phyloP scores from a whole-genome alignment of 2,888 invertebrate species.

The Ethmia dodecea region DNA sequence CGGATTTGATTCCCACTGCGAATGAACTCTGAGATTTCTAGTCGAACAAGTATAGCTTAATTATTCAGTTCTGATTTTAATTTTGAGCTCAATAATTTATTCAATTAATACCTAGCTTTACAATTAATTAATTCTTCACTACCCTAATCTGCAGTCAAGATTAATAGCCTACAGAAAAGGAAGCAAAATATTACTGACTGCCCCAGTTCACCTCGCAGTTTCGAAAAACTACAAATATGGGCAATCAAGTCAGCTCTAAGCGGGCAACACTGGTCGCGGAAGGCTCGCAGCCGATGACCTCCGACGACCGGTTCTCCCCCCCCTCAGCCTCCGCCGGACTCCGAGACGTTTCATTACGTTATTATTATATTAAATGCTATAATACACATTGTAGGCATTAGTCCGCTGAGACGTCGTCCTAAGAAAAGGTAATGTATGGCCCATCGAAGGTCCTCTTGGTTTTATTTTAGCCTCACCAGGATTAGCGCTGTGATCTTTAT shows the following conservation, averaged over 20 bases:
- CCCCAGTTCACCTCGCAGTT: conserved; percentile 42
- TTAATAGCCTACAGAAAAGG: too few relatives aligned
- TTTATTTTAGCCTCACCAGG: conserved; percentile 39
- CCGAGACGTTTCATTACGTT: conserved; percentile 76
- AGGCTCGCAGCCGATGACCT: conserved; percentile 76
- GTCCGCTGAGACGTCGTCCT: conserved; percentile 55
- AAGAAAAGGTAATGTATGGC: conserved; percentile 59
- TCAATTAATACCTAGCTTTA: too few relatives aligned
- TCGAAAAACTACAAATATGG: conserved; percentile 53
- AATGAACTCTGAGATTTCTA: too few relatives aligned
- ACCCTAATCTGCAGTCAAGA: too few relatives aligned
- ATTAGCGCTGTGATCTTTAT: conserved; percentile 56
- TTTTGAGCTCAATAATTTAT: too few relatives aligned
- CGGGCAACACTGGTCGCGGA: conserved; percentile 70
- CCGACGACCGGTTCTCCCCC: conserved; percentile 65
- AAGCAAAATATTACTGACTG: conserved; percentile 37
- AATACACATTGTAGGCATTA: conserved; percentile 75
- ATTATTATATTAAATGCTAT: conserved; percentile 78
- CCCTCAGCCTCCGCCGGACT: conserved; percentile 29
- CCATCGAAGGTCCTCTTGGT: conserved; percentile 36
- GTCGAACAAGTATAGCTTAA: too few relatives aligned
- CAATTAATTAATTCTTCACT: too few relatives aligned
- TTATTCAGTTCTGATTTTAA: too few relatives aligned
- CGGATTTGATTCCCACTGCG: too few relatives aligned
- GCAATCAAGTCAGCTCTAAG: conserved; percentile 37